phyloP scores from a whole-genome alignment of 1,140 invertebrate species.

The Euura saliciscinereae region DNA sequence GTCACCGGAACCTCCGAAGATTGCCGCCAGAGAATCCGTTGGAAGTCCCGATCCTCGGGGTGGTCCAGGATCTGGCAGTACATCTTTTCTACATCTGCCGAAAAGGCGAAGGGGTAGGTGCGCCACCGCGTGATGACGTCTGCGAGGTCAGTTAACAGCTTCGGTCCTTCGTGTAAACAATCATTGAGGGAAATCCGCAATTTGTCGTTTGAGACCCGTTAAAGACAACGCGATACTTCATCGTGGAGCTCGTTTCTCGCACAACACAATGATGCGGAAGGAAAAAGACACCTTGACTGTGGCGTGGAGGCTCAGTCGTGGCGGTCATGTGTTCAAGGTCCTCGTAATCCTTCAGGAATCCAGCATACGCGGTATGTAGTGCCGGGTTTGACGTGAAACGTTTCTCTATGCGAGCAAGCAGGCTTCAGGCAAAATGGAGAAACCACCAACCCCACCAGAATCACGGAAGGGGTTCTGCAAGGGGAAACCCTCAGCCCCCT shows the following conservation, averaged over 20 bases:
- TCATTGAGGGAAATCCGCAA: constrained; percentile 17
- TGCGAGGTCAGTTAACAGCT: constrained; percentile 23
- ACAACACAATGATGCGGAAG: neutral
- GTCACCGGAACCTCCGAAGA: neutral
- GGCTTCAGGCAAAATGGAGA: too few relatives aligned
- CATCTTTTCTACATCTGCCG: constrained; percentile 30
- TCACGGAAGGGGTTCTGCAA: too few relatives aligned
- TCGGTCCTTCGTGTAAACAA: constrained; percentile 14
- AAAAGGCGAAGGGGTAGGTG: constrained; percentile 23
- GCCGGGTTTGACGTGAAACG: too few relatives aligned
- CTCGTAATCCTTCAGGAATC: too few relatives aligned
- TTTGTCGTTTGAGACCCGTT: neutral
- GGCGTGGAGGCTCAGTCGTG: too few relatives aligned
- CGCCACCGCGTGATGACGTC: constrained; percentile 28
- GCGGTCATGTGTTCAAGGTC: too few relatives aligned
- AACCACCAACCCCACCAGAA: too few relatives aligned
- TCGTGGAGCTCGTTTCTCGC: neutral
- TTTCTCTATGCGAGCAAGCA: neutral
- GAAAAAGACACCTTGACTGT: too few relatives aligned
- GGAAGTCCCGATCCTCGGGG: neutral
- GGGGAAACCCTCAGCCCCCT: too few relatives aligned
- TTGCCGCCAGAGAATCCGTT: constrained; percentile 33
- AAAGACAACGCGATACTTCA: neutral
- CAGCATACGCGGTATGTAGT: too few relatives aligned
- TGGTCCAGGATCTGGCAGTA: constrained; percentile 21